These are phyloP conservation scores for Nannoperca obscura DNA, from an alignment of 2,797 vertebrate species.

Conservation along the genomic window DNA sequence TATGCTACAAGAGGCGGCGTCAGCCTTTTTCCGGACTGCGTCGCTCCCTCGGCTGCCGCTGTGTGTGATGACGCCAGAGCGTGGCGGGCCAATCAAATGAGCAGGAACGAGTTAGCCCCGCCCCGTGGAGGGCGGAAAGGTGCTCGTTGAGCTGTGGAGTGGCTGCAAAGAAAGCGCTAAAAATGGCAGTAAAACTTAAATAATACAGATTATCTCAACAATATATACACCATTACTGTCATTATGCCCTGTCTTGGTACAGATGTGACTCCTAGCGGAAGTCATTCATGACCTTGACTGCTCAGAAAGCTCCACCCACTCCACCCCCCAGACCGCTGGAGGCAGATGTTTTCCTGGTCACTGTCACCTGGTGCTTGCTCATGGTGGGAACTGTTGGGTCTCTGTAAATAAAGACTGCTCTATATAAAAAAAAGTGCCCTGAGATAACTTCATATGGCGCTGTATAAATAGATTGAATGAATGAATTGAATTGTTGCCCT, in stretches of 20 bases:
- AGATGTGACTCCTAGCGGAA: not conserved
- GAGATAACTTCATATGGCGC: too few relatives aligned
- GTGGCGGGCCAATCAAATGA: constrained; percentile 37
- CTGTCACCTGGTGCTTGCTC: too few relatives aligned
- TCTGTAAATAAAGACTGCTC: too few relatives aligned
- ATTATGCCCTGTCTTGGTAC: not conserved
- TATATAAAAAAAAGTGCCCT: too few relatives aligned
- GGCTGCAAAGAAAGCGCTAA: not conserved
- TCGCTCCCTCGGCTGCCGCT: not conserved
- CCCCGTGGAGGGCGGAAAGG: not conserved
- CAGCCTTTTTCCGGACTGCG: constrained; percentile 45
- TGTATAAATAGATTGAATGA: too few relatives aligned
- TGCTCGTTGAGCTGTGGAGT: not conserved
- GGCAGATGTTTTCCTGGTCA: too few relatives aligned
- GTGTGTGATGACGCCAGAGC: constrained; percentile 5
- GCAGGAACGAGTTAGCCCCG: not conserved
- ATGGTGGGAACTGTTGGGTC: too few relatives aligned
- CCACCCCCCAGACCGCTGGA: too few relatives aligned
- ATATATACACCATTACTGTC: not conserved
- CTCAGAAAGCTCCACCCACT: too few relatives aligned
- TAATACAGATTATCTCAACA: too few relatives aligned
- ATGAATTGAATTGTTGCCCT: too few relatives aligned
- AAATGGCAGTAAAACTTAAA: not conserved
- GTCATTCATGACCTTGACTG: not conserved
- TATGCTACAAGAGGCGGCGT: too few relatives aligned